Evolutionary conservation across 2,113 vertebrate genomes (phyloP), one percentile per base, ranked within the genome.

Genomic region (Platichthys stellatus): DNA sequence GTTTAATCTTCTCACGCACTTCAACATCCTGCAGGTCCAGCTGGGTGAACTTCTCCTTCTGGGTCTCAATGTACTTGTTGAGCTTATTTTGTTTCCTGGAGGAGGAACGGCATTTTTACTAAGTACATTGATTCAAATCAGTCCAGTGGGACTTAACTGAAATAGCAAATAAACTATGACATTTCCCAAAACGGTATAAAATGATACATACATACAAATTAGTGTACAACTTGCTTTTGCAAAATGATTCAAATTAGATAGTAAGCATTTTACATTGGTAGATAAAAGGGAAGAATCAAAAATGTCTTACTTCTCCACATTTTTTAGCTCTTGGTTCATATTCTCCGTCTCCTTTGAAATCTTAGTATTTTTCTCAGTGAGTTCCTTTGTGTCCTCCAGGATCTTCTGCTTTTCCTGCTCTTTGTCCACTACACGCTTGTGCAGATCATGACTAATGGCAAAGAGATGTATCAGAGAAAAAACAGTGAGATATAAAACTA

Each of bases 1-100:
- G 93, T 90, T 98, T 99, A 63, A 98, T 90, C 78, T 96, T 97
- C 92, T 99, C 98, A n/a, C 97, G 95, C 82, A 95, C 93, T 94
- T 97, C 95, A 86, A 99, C 95, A 67, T 99, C 98, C 85, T 98
- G 95, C 90, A 99, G 93, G 89, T 99, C 98, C 84, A 98, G 85
- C 88, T 97, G 92, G 79, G 93, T 96, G 92, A 97, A 99, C 90
- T 97, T 96, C 89, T 96, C 94, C 92, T 98, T 98, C 60, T 94
- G 96, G 68, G 95, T 92, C 70, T 98, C 96, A 63, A 99, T 93
- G 72, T 94, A 96, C 82, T 94, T 95, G 61, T 92, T 95, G 58
- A 97, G 94, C 92, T 97, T 96, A 81, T 91, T 95, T 49, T 93
- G 74, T 92, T 99, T 97, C 83, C 98, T 99, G 83, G 45, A 66